Conservation (phyloP, 1,140 invertebrate genomes). For the Lutraria rhynchaena region DNA sequence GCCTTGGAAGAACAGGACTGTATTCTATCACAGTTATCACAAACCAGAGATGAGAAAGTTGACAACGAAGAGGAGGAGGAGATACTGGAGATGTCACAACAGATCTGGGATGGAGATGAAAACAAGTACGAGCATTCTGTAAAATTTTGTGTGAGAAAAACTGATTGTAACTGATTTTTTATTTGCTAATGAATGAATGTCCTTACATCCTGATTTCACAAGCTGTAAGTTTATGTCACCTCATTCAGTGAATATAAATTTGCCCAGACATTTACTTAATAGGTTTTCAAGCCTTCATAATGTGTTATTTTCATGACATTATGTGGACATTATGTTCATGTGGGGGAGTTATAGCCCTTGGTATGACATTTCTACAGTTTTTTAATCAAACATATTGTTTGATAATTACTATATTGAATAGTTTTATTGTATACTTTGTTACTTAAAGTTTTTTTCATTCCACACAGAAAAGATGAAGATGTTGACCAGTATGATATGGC, state of each 20-base stretch:
- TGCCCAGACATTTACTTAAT: not conserved
- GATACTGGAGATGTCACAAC: slow-evolving; percentile 78
- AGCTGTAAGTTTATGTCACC: not conserved
- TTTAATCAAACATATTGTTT: not conserved
- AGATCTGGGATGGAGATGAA: slow-evolving; percentile 62
- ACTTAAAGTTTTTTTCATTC: too few species aligned
- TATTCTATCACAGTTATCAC: slow-evolving; percentile 71
- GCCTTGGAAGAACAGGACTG: slow-evolving; percentile 76
- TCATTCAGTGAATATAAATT: not conserved
- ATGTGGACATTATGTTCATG: not conserved
- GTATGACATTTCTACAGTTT: not conserved
- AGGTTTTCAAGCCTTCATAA: not conserved
- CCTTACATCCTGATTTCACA: not conserved
- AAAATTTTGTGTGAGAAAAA: too few species aligned
- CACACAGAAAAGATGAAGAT: not conserved
- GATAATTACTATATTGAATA: not conserved
- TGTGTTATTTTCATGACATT: not conserved
- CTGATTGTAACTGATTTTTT: too few species aligned
- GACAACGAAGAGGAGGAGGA: slow-evolving; percentile 70
- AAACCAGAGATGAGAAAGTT: slow-evolving; percentile 41
- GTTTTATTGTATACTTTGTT: not conserved
- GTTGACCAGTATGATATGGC: slow-evolving; percentile 60
- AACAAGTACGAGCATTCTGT: slow-evolving; percentile 33
- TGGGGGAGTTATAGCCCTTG: not conserved
- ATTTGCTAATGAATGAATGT: too few species aligned